Conservation (phyloP, 2,797 vertebrate genomes). For the Peromyscus attwateri region DNA sequence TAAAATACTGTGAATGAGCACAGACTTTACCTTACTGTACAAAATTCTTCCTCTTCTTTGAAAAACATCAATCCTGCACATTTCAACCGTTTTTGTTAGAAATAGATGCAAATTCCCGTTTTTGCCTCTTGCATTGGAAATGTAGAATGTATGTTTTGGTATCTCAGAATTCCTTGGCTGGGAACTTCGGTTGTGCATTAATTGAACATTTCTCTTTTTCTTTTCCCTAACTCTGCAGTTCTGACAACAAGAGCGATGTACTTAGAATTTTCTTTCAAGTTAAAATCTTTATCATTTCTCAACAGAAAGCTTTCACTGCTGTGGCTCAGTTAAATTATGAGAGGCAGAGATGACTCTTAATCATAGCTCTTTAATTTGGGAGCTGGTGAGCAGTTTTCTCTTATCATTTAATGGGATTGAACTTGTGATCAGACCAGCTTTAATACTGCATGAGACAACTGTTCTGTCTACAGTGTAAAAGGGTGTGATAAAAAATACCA, state of each 20-base stretch:
- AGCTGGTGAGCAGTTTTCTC: slow-evolving; percentile 76
- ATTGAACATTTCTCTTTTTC: slow-evolving; percentile 44
- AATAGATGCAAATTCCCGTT: slow-evolving; percentile 43
- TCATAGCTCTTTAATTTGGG: slow-evolving; percentile 81
- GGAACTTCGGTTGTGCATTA: slow-evolving; percentile 42
- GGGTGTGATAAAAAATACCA: slow-evolving; percentile 64
- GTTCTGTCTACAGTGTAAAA: slow-evolving; percentile 57
- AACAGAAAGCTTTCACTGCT: slow-evolving; percentile 76
- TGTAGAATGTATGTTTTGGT: slow-evolving; percentile 51
- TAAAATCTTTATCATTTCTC: slow-evolving; percentile 76
- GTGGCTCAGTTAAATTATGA: slow-evolving; percentile 78
- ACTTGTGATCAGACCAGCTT: slow-evolving; percentile 77
- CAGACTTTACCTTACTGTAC: not conserved
- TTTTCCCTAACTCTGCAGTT: slow-evolving; percentile 61
- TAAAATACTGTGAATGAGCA: not conserved
- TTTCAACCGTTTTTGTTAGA: slow-evolving; percentile 44
- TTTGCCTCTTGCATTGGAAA: slow-evolving; percentile 10
- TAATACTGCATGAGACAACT: slow-evolving; percentile 71
- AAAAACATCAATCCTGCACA: not conserved
- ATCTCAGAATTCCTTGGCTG: slow-evolving; percentile 17
- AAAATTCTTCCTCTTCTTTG: slow-evolving; percentile 13
- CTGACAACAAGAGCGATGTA: slow-evolving; percentile 36
- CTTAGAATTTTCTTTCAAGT: slow-evolving; percentile 76
- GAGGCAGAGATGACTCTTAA: slow-evolving; percentile 75
- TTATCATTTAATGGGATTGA: slow-evolving; percentile 83